Base-by-base conservation (phyloP, 2,888 invertebrate species). In the Malacosoma neustria region DNA sequence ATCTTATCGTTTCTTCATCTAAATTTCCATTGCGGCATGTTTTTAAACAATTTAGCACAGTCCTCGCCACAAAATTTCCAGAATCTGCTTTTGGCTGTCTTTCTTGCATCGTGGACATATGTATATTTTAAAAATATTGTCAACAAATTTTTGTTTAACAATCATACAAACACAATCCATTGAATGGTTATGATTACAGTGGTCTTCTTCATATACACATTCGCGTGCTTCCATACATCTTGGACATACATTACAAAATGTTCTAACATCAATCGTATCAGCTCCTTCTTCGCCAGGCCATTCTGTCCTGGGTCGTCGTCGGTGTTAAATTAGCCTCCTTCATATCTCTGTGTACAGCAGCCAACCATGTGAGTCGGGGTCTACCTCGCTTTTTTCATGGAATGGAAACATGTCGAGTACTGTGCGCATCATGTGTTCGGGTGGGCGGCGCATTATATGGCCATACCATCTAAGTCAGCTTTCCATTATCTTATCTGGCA, bases 101-200 rank as follows among this genome's bases (percentile, higher is more conserved):
- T 36, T 72, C 77, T 31, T 84, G 49, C 4, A 77, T 63, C 0
- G 72, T 73, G 38, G 74, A 74, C 84, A 84, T 84, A 38, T 84
- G n/a, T n/a, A n/a, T n/a, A n/a, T 82, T 35, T 82, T 82, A 37
- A 85, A 77, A 1, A 85, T 72, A 43, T 85, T 85, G 40, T 75
- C 72, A 12, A 84, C 45, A 36, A 85, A 79, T 39, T 66, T 77
- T 9, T 68, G 54, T 46, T 84, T 84, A 0, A 74, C 61, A 13
- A 39, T 54, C 57, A 64, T 65, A 40, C 84, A 85, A 1, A 82
- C 63, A 43, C 84, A 85, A 34, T 71, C 73, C 46, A 53, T 52
- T 0, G 52, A 34, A n/a, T 49, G 50, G 41, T 80, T 73, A 1
- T 41, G 37, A 5, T 4, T 43, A 33, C 82, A 84, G 14, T 63